Evolutionary conservation across 2,797 vertebrate genomes (phyloP).

Genomic region (Limnodromus scolopaceus): DNA sequence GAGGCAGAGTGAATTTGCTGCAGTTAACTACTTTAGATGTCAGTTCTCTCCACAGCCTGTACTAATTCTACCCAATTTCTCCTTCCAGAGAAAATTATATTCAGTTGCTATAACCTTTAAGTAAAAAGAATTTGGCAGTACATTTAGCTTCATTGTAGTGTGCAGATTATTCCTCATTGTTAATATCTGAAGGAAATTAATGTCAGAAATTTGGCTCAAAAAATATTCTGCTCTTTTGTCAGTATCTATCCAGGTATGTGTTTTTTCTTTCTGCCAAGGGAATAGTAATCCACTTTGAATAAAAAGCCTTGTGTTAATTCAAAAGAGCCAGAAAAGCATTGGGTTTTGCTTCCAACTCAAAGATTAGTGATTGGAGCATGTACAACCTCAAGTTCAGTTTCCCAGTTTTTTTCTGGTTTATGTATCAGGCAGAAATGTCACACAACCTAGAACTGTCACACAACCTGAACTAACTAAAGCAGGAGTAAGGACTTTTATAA

Average conservation of each 20-base stretch:
- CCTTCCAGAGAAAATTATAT: slow-evolving; percentile 36
- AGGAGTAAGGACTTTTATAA: background rate
- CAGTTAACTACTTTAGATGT: background rate
- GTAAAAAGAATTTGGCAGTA: slow-evolving; percentile 39
- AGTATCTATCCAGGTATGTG: slow-evolving; percentile 22
- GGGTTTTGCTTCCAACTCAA: slow-evolving; percentile 40
- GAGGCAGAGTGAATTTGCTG: background rate
- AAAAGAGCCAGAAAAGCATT: slow-evolving; percentile 12
- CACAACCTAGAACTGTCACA: background rate
- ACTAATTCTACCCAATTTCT: slow-evolving; percentile 3
- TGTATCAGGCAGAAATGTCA: slow-evolving; percentile 9
- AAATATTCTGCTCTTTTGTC: slow-evolving; percentile 18
- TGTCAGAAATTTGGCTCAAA: slow-evolving; percentile 64
- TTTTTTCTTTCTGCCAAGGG: slow-evolving; percentile 9
- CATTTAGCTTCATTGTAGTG: slow-evolving; percentile 8
- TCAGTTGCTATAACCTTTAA: slow-evolving; percentile 58
- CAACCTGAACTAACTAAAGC: background rate
- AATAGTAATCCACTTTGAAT: slow-evolving; percentile 37
- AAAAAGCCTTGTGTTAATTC: slow-evolving; percentile 42
- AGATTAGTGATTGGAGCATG: slow-evolving; percentile 20
- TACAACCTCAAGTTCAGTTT: slow-evolving; percentile 11
- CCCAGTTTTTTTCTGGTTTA: background rate
- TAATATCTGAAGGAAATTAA: slow-evolving; percentile 63
- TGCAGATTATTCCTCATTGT: slow-evolving; percentile 57
- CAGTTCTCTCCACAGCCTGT: background rate